A percentile compares a stretch with the other conserved stretches of the same genome.
Conservation (phyloP, 2,888 invertebrate species). For the Escarpia spicata region DNA sequence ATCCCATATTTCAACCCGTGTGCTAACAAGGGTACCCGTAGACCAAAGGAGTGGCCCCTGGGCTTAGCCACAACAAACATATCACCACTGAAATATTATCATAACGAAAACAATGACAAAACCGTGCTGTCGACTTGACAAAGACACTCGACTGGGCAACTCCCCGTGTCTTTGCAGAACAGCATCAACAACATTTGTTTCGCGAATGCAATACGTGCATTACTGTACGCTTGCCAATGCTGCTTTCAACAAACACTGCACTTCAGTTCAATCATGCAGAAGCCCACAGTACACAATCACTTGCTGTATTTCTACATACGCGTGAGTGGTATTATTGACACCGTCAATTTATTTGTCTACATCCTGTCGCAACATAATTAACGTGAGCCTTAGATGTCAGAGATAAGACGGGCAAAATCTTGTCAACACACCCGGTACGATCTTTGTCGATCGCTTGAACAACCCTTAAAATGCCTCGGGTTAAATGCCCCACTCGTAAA, state of each 20-base stretch:
- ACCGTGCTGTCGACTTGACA: not conserved
- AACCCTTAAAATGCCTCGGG: not conserved
- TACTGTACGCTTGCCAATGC: not conserved
- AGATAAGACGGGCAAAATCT: not conserved
- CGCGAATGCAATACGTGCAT: not conserved
- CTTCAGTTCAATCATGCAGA: not conserved
- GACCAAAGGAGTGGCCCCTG: not conserved
- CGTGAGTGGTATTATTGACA: not conserved
- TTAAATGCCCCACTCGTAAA: conserved; percentile 7
- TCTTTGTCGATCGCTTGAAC: not conserved
- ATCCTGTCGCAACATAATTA: not conserved
- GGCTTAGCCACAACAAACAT: not conserved
- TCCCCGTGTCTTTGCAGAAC: not conserved
- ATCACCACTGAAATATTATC: not conserved
- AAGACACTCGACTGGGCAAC: not conserved
- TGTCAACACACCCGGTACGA: not conserved
- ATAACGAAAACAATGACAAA: not conserved
- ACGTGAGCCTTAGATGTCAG: not conserved
- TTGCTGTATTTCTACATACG: not conserved
- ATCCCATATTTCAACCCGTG: no score
- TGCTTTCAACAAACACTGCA: not conserved
- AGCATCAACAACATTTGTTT: not conserved
- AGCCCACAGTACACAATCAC: not conserved
- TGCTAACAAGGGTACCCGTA: not conserved
- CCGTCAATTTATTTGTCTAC: not conserved